phyloP scores from a whole-genome alignment of 2,113 vertebrate species.

The Lethenteron reissneri region DNA sequence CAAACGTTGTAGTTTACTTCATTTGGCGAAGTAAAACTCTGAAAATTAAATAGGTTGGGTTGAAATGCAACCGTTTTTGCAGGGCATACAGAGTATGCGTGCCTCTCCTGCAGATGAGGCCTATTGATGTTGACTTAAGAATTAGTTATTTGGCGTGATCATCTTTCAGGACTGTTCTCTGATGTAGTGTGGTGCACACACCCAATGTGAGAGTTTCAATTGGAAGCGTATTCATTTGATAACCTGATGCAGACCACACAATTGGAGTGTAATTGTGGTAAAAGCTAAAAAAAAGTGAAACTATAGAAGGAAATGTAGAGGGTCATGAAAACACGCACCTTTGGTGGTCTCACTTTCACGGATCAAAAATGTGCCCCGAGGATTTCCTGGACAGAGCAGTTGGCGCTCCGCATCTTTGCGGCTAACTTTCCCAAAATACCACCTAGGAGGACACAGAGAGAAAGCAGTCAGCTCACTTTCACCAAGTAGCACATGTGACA shows the following conservation, averaged over 20 bases:
- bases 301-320: background rate
- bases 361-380: slow-evolving; percentile 58
- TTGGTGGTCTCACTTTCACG: slow-evolving; percentile 82
- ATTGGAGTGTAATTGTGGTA: background rate
- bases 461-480: too few relatives aligned
- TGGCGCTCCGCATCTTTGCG: slow-evolving; percentile 73
- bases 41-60: too few relatives aligned
- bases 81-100: too few relatives aligned
- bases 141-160: background rate
- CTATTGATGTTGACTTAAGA: too few relatives aligned
- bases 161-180: background rate
- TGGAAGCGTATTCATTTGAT: background rate
- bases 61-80: too few relatives aligned
- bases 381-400: slow-evolving; percentile 42
- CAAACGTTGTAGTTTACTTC: too few relatives aligned
- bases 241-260: background rate
- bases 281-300: background rate
- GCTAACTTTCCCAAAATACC: slow-evolving; percentile 86
- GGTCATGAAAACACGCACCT: slow-evolving; percentile 21
- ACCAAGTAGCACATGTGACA: too few relatives aligned
- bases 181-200: background rate
- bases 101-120: too few relatives aligned
- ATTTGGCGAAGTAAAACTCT: too few relatives aligned
- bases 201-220: background rate
- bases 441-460: slow-evolving; percentile 23